Evolutionary conservation across 2,888 invertebrate species (phyloP).

Genomic region (Yponomeuta plumbellus): DNA sequence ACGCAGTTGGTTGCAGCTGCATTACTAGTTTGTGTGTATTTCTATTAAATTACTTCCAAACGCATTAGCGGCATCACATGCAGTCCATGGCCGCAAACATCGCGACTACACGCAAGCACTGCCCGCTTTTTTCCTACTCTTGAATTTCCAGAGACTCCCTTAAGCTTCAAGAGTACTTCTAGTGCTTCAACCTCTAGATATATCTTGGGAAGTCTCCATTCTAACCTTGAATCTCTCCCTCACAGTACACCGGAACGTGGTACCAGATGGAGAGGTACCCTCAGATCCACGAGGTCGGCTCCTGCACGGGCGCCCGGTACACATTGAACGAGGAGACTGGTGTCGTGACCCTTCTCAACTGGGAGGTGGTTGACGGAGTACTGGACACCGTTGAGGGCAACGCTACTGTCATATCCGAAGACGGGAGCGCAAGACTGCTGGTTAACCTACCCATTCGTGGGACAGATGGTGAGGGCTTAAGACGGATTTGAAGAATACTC

Average conservation of each 20-base stretch:
- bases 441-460: conserved; percentile 40
- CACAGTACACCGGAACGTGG: conserved; percentile 61
- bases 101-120: too few relatives aligned
- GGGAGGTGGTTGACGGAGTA: conserved; percentile 47
- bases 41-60: conserved; percentile 14
- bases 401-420: conserved; percentile 38
- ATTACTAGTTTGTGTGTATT: not conserved
- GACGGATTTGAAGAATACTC: not conserved
- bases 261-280: conserved; percentile 39
- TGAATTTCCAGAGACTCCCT: too few relatives aligned
- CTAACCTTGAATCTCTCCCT: too few relatives aligned
- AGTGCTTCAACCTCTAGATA: too few relatives aligned
- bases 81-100: too few relatives aligned
- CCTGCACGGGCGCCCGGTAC: conserved; percentile 51
- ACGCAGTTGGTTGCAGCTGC: not conserved
- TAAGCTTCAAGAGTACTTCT: too few relatives aligned
- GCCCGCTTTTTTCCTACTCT: too few relatives aligned
- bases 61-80: too few relatives aligned
- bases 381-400: conserved; percentile 43
- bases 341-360: conserved; percentile 47
- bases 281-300: conserved; percentile 28
- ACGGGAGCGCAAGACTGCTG: conserved; percentile 42
- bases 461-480: conserved; percentile 36
- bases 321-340: conserved; percentile 33
- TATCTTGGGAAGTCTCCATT: too few relatives aligned